These are phyloP conservation scores for Rhinoderma darwinii DNA, from an alignment of 2,113 vertebrate species.

Conservation along the genomic window DNA sequence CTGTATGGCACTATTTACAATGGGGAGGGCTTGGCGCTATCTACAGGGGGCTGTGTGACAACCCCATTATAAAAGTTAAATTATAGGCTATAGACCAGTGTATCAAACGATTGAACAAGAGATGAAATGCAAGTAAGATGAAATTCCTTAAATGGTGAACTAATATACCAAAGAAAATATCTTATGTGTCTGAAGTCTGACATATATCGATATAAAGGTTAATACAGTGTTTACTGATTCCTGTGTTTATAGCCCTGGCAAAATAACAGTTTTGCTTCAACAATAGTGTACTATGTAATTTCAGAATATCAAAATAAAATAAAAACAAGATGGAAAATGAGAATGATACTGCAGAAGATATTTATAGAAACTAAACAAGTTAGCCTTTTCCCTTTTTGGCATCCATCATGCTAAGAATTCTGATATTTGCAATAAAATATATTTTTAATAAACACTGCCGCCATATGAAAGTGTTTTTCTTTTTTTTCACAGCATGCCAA, in stretches of 20 bases:
- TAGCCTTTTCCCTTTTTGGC: slow-evolving; percentile 2
- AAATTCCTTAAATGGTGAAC: too few species aligned
- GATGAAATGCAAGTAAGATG: too few species aligned
- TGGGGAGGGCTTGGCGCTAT: too few species aligned
- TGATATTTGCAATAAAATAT: slow-evolving; percentile 20
- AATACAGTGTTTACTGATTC: neutral
- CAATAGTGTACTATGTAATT: neutral
- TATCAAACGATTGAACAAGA: too few species aligned
- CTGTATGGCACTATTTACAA: too few species aligned
- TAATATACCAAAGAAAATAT: neutral
- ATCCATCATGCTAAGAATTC: slow-evolving; percentile 30
- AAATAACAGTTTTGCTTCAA: neutral
- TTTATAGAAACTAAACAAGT: neutral
- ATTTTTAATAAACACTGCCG: slow-evolving; percentile 24
- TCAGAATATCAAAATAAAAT: neutral
- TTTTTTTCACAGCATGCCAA: slow-evolving; percentile 37
- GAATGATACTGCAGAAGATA: neutral
- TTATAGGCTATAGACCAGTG: too few species aligned
- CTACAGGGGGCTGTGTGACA: too few species aligned
- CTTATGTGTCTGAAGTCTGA: neutral
- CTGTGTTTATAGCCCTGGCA: neutral
- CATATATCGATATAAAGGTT: neutral
- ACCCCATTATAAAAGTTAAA: too few species aligned
- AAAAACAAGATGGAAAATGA: neutral
- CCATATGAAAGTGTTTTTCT: slow-evolving; percentile 8